Evolutionary conservation across 2,888 invertebrate genomes (phyloP).

Genomic region (Creontiades dilutus): DNA sequence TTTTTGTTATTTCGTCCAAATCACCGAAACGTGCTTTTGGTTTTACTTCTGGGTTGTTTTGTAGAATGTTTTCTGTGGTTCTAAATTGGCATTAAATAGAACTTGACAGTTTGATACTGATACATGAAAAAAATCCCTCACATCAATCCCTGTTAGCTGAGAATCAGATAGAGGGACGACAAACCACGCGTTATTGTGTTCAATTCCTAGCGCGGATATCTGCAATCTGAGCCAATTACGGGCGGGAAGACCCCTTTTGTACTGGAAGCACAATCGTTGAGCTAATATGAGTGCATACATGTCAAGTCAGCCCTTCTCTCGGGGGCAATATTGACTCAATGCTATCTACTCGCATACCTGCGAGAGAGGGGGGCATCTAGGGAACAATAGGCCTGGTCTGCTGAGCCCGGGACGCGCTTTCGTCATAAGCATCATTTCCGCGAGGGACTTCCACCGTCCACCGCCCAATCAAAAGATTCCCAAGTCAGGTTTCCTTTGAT

Average conservation of each 20-base stretch:
- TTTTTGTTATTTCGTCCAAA: too few relatives aligned
- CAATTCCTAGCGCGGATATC: neutral
- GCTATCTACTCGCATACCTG: neutral
- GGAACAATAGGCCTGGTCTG: neutral
- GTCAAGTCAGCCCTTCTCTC: slow-evolving; percentile 15
- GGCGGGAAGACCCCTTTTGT: slow-evolving; percentile 29
- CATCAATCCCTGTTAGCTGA: neutral
- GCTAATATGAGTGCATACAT: slow-evolving; percentile 33
- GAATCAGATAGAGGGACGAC: neutral
- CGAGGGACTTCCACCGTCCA: neutral
- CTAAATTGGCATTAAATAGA: too few relatives aligned
- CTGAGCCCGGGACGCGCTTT: neutral
- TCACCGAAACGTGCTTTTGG: too few relatives aligned
- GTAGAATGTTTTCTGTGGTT: too few relatives aligned
- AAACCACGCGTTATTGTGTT: slow-evolving; percentile 24
- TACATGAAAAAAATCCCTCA: neutral
- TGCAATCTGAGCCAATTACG: slow-evolving; percentile 24
- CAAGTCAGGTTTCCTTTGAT: neutral
- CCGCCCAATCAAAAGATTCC: slow-evolving; percentile 1
- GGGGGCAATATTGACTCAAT: slow-evolving; percentile 2
- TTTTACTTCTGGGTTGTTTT: too few relatives aligned
- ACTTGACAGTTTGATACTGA: neutral
- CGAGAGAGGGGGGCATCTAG: neutral
- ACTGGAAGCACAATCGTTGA: neutral
- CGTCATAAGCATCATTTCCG: neutral